Base-by-base conservation (phyloP, 2,113 vertebrate genomes). In the Pelecanus crispus region DNA sequence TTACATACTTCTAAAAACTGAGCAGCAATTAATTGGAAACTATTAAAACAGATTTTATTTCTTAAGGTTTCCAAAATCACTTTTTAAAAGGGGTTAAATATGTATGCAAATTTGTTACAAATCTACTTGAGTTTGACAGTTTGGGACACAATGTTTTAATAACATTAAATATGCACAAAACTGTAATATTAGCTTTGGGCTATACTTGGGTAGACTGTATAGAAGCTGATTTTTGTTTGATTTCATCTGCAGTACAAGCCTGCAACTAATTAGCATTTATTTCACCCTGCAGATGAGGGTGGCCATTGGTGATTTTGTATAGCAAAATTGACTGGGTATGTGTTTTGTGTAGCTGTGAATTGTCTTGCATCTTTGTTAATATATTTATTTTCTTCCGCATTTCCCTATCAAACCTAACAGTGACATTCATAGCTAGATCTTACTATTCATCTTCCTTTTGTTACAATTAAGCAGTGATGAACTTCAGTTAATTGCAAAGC, bases 261-360 rank as follows among this genome's bases (percentile, higher is more conserved):
- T 97, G 95, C 58, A 95, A 96, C 29, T 95, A 74, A 96, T 95
- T 95, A 97, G 19, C 71, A 74, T 87, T 91, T 75, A 91, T 89
- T 94, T 94, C 81, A 85, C 62, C 59, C 91, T 90, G 58, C 28
- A 82, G 59, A 31, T 80, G 42, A 53, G 77, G 53, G 56, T 81
- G 68, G 72, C 38, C 44, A 66, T 59, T 25, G 29, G 12, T 65
- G 56, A 75, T 74, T 89, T n/a, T 65, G 70, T 19, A 72, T 17
- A 91, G 70, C 28, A 66, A 75, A 79, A 73, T 6, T n/a, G 28
- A 38, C 34, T 25, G 16, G 45, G 4, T 40, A 11, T 74, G 25
- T 65, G 29, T 31, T 92, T 68, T 55, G 17, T 77, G n/a, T 26
- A 87, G 74, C 17, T 84, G 67, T 45, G 20, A 16, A 16, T 85